Evolutionary conservation across 2,113 vertebrate genomes (phyloP).

Genomic region (Peromyscus polionotus): DNA sequence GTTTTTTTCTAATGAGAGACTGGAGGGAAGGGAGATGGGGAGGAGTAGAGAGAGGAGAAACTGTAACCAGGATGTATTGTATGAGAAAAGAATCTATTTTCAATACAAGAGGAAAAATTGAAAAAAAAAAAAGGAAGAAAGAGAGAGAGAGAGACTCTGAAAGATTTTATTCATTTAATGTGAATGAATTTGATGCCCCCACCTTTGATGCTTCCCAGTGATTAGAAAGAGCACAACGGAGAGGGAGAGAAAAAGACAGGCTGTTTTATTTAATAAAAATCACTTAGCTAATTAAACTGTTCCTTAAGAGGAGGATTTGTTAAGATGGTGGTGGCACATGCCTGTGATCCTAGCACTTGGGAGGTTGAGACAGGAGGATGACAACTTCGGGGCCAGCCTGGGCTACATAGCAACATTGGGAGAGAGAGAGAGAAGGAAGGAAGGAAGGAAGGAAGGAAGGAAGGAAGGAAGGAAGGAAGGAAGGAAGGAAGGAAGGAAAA

Average conservation of each 20-base stretch:
- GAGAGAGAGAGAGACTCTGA: background rate
- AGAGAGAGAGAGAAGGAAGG: no score
- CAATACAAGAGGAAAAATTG: background rate
- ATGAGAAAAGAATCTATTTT: background rate
- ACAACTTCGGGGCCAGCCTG: background rate
- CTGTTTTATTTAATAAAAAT: constrained; percentile 36
- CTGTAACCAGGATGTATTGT: background rate
- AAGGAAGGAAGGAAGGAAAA: no score
- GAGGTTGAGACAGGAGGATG: background rate
- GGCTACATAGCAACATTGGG: background rate
- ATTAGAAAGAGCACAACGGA: background rate
- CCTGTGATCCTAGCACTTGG: background rate
- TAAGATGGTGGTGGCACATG: background rate
- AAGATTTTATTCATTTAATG: background rate
- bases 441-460: no score
- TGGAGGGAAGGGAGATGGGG: background rate
- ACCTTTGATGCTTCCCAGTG: background rate
- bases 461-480: no score
- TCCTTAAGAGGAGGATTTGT: background rate
- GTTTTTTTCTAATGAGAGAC: background rate
- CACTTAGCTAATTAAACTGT: background rate
- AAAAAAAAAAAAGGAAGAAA: no score
- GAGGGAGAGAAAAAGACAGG: background rate
- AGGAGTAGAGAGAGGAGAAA: background rate
- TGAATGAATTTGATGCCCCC: no score